Base-by-base conservation (phyloP, 1,140 invertebrate genomes). In the Cotesia glomerata region DNA sequence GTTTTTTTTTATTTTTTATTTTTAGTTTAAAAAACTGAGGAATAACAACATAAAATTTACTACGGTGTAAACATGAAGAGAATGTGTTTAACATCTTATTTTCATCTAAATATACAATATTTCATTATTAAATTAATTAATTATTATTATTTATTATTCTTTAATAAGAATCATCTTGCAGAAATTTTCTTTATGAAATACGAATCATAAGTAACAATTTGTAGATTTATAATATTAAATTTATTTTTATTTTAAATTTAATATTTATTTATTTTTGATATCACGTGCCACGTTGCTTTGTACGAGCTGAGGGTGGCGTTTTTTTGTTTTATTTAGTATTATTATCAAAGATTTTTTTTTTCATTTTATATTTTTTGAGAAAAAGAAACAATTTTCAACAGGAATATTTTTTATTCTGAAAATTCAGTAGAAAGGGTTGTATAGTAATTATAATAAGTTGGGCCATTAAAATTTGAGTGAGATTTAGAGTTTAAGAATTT, bases 221-320 rank as follows among this genome's bases (percentile, higher is more conserved):
- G 39, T 45, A 76, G 62, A 80, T 72, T 71, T 52, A 26, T 26
- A 26, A 26, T 26, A 26, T 26, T 26, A 26, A 26, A 26, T 51
- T 72, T 71, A 32, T 69, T 62, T 14, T 75, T 56, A 65, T 70
- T 51, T 70, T 74, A 58, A 69, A 35, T 77, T 72, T 73, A 56
- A 67, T 72, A 65, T 68, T 69, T 74, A 68, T 69, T 72, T 70
- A 26, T 70, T 71, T 76, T 78, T 81, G 72, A 78, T 84, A 85
- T 86, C 84, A 86, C 83, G 82, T 85, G 84, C 82, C 85, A 85
- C 83, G 75, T 85, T 80, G 81, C 80, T 78, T 63, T 52, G 63
- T 45, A 70, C 69, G 76, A 81, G 82, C 82, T 82, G 82, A 84
- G 81, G 82, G 84, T 85, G 82, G 83, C 81, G 77, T 76, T 71